Evolutionary conservation across 2,113 vertebrate species (phyloP), one percentile per base, ranked within the genome.

Genomic region (Saguinus midas): DNA sequence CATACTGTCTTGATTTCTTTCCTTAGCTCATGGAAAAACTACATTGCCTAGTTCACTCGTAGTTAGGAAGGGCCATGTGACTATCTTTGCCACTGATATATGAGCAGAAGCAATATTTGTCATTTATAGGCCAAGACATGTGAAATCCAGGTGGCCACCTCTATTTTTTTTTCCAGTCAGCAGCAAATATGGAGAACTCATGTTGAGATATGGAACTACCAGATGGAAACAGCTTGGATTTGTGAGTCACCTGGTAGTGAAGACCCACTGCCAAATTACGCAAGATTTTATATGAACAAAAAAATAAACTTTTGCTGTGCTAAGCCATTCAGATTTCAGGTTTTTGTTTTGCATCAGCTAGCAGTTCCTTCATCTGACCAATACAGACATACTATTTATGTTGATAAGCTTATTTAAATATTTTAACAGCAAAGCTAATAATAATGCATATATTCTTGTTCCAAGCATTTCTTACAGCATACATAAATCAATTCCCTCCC

Each of bases 321-420:
- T 37, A 57, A 85, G 27, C n/a, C 35, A 85, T 29, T 79, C 86
- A 61, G 27, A 79, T 72, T 72, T 93, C 45, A 90, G 17, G 35
- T 61, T 89, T 84, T 58, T 70, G 21, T 61, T 84, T 96, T 90
- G 61, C 20, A 72, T 79, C 20, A 96, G 58, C 27, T 84, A 90
- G 61, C 35, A 93, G 43, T 93, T 90, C 68, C 21, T 85, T 83
- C 76, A 58, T 61, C 20, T 93, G n/a, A 68, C 45, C 57, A 84
- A 89, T 84, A 89, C 76, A 78, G 40, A 79, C 20, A 23, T n/a
- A 45, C 4, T 73, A 43, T 45, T 84, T 80, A 83, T 20, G 27
- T 87, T 45, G 7, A 85, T 90, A 55, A 84, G 40, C 50, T 58
- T 85, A 90, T 93, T 90, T 89, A 48, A 90, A 70, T 72, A 10